Evolutionary conservation across 2,113 vertebrate species (phyloP).

Genomic region (Otis tarda): DNA sequence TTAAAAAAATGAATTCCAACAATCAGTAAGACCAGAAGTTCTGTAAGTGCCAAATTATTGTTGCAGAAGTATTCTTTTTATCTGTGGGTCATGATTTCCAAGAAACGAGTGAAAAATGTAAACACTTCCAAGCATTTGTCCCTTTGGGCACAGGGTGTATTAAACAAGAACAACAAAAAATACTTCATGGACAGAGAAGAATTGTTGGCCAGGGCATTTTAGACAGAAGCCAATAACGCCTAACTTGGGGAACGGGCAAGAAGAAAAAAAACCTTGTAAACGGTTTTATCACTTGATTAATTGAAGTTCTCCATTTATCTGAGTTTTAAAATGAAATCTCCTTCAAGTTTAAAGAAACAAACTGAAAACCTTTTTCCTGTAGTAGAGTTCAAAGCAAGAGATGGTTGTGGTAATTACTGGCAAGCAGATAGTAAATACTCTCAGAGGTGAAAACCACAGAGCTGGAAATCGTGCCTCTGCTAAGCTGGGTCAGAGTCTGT

Average conservation of each 20-base stretch:
- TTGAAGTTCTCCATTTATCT: not conserved
- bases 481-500: not conserved
- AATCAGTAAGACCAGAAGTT: conserved; percentile 30
- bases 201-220: not conserved
- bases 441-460: conserved; percentile 49
- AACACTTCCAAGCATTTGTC: conserved; percentile 59
- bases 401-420: conserved; percentile 36
- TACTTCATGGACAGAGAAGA: not conserved
- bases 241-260: not conserved
- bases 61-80: conserved; percentile 46
- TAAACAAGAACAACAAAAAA: conserved; percentile 19
- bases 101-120: conserved; percentile 57
- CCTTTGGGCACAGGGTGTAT: conserved; percentile 16
- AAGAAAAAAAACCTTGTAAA: not conserved
- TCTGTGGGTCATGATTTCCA: conserved; percentile 53
- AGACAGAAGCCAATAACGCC: not conserved
- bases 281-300: not conserved
- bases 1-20: not conserved
- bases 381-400: conserved; percentile 17
- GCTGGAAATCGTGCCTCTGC: conserved; percentile 8
- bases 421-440: conserved; percentile 18
- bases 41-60: conserved; percentile 30
- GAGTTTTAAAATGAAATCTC: not conserved
- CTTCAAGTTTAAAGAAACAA: not conserved
- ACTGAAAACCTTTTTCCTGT: not conserved